A percentile compares a stretch with the other conserved stretches of the same genome.
Evolutionary conservation across 2,888 invertebrate genomes (phyloP).

Genomic region (Troilus luridus): DNA sequence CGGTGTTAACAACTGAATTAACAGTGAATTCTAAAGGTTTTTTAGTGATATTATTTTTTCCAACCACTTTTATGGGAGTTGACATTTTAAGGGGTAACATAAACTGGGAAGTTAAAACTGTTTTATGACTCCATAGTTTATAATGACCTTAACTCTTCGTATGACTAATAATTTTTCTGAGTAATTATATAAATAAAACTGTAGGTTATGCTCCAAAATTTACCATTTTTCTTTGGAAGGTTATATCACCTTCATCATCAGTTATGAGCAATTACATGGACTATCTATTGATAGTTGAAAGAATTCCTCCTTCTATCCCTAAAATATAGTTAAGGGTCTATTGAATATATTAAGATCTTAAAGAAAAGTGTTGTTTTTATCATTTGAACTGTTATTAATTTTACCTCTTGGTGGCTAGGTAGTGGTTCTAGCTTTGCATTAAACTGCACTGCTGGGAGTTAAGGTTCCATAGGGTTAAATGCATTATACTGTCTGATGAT

Average conservation of each 20-base stretch:
- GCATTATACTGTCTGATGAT: neutral
- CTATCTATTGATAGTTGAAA: neutral
- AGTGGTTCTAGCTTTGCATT: neutral
- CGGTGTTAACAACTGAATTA: neutral
- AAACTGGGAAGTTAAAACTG: neutral
- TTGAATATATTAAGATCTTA: neutral
- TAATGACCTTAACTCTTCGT: neutral
- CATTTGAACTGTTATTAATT: neutral
- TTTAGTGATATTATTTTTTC: neutral
- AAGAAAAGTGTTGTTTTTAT: neutral
- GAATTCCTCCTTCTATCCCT: neutral
- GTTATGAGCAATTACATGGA: neutral
- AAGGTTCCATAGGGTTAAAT: neutral
- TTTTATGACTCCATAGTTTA: neutral
- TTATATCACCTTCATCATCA: slow-evolving; percentile 22
- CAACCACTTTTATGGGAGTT: slow-evolving; percentile 42
- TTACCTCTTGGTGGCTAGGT: neutral
- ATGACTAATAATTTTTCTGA: neutral
- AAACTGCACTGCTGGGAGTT: neutral
- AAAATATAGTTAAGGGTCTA: neutral
- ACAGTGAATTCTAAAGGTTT: neutral
- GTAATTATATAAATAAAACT: slow-evolving; percentile 17
- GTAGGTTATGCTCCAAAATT: slow-evolving; percentile 53
- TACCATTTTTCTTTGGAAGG: slow-evolving; percentile 48
- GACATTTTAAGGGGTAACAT: neutral